phyloP scores from a whole-genome alignment of 2,888 invertebrate genomes.

The Ypsolopha sequella region DNA sequence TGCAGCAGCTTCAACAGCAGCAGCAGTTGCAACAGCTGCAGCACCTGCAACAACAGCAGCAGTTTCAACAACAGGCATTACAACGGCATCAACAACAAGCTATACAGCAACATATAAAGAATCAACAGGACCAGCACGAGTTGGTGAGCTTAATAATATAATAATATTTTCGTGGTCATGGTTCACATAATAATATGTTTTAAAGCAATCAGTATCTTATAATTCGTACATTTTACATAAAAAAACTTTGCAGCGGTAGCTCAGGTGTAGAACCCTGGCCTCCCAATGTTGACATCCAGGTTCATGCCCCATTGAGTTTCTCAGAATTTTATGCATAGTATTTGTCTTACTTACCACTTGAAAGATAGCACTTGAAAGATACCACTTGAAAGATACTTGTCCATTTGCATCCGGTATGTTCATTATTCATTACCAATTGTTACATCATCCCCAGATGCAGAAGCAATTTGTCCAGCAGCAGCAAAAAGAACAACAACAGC shows the following conservation, averaged over 20 bases:
- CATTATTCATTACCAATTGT: too few species aligned
- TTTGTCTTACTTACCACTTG: too few species aligned
- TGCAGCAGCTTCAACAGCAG: constrained; percentile 50
- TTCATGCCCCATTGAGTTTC: too few species aligned
- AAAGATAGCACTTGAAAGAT: too few species aligned
- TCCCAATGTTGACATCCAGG: too few species aligned
- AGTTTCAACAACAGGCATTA: constrained; percentile 39
- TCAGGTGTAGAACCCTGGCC: too few species aligned
- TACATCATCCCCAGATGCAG: constrained; percentile 29
- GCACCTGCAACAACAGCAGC: constrained; percentile 21
- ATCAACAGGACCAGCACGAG: constrained; percentile 67
- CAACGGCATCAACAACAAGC: constrained; percentile 56
- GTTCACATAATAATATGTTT: constrained; percentile 14
- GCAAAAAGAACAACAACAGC: constrained; percentile 50
- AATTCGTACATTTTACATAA: too few species aligned
- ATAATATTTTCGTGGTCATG: constrained; percentile 22
- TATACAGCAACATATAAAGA: constrained; percentile 71
- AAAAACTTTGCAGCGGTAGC: too few species aligned
- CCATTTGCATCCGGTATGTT: too few species aligned
- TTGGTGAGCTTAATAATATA: constrained; percentile 29
- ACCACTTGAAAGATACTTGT: too few species aligned
- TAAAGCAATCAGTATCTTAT: too few species aligned
- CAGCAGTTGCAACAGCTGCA: constrained; percentile 27
- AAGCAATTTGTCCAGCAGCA: constrained; percentile 37
- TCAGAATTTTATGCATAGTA: too few species aligned